Conservation (phyloP, 2,797 vertebrate genomes). For the Tadarida brasiliensis region DNA sequence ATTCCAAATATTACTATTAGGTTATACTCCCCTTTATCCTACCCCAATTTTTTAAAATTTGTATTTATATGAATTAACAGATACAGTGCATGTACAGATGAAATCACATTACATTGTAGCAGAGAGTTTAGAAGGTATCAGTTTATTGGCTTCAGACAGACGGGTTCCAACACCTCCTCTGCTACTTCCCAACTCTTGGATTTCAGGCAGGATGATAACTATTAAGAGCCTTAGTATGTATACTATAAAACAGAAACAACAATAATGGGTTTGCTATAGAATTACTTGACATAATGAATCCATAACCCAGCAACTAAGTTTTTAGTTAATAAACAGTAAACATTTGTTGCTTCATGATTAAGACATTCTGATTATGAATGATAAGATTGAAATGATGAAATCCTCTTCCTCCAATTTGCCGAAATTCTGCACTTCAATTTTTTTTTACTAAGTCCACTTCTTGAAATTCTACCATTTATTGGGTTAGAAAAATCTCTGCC, state of each 20-base stretch:
- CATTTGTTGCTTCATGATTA: background rate
- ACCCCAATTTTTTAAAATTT: background rate
- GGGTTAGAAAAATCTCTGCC: background rate
- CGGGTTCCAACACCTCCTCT: background rate
- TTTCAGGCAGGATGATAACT: background rate
- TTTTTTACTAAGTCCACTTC: background rate
- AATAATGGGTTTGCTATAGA: background rate
- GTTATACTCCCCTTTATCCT: background rate
- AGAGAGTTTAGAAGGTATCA: background rate
- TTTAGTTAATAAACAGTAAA: background rate
- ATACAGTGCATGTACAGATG: background rate
- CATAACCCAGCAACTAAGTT: background rate
- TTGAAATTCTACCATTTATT: slow-evolving; percentile 25
- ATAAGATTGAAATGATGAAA: background rate
- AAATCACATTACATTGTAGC: background rate
- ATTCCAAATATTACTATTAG: background rate
- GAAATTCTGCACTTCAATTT: background rate
- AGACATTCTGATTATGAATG: background rate
- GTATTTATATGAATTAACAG: background rate
- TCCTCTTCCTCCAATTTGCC: background rate
- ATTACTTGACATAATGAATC: background rate
- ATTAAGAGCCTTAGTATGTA: background rate
- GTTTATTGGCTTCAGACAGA: background rate
- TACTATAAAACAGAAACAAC: background rate
- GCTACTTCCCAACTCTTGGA: background rate